A percentile compares a stretch with the other conserved stretches of the same genome.
Evolutionary conservation across 1,140 invertebrate genomes (phyloP).

Genomic region (Formica selysi): DNA sequence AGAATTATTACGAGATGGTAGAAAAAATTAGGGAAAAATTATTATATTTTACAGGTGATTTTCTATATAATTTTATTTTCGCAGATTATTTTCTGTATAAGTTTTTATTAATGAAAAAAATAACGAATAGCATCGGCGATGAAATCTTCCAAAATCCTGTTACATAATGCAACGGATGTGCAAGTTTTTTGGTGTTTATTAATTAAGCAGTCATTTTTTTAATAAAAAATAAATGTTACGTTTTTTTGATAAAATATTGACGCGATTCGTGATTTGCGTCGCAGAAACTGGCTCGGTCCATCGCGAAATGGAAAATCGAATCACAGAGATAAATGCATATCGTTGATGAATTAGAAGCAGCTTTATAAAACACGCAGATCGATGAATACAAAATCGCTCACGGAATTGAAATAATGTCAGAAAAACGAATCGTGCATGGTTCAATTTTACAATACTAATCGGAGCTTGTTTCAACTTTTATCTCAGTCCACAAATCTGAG

Average conservation of each 20-base stretch:
- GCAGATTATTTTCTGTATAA: conserved; percentile 29
- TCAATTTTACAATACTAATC: conserved; percentile 22
- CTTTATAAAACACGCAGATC: background rate
- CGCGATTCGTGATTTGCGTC: conserved; percentile 24
- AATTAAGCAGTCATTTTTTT: conserved; percentile 73
- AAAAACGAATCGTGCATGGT: background rate
- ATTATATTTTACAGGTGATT: conserved; percentile 8
- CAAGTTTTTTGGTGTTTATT: conserved; percentile 74
- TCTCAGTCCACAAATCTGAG: background rate
- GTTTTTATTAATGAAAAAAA: conserved; percentile 13
- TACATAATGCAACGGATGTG: conserved; percentile 77
- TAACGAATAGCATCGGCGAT: conserved; percentile 38
- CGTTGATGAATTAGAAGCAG: conserved; percentile 21
- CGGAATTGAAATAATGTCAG: conserved; percentile 12
- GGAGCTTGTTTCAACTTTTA: conserved; percentile 5
- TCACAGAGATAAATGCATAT: conserved; percentile 51
- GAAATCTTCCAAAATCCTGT: conserved; percentile 4
- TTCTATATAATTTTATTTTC: conserved; percentile 3
- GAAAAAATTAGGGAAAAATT: background rate
- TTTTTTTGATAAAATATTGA: conserved; percentile 41
- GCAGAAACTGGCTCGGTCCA: conserved; percentile 42
- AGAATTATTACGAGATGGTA: background rate
- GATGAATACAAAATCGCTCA: background rate
- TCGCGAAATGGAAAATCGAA: conserved; percentile 33
- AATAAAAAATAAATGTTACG: conserved; percentile 2